These are phyloP conservation scores for Candoia aspera DNA, from an alignment of 2,113 vertebrate genomes.

Conservation along the genomic window DNA sequence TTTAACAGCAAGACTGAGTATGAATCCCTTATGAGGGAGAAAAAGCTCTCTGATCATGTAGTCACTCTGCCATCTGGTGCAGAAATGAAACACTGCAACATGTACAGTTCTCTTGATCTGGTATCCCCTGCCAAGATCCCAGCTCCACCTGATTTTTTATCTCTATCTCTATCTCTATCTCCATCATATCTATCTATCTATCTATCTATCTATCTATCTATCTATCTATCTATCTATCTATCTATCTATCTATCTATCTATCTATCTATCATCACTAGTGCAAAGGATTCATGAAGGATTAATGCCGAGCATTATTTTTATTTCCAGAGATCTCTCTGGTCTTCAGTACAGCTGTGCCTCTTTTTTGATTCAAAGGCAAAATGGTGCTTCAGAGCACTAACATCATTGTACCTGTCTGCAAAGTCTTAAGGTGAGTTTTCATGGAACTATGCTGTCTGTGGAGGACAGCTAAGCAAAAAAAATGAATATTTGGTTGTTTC, in stretches of 20 bases:
- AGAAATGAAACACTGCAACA: neutral
- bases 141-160: neutral
- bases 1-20: neutral
- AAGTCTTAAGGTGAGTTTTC: neutral
- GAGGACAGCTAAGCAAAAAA: too few relatives aligned
- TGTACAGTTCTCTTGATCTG: neutral
- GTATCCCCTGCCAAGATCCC: neutral
- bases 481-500: too few relatives aligned
- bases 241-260: neutral
- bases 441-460: too few relatives aligned
- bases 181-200: neutral
- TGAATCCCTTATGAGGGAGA: neutral
- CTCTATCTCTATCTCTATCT: too few relatives aligned
- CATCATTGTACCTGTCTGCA: neutral
- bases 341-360: neutral
- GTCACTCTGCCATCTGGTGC: conserved; percentile 29
- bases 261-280: neutral
- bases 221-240: too few relatives aligned
- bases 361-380: neutral
- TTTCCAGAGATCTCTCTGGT: neutral
- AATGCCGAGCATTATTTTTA: neutral
- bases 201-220: neutral
- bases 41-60: neutral
- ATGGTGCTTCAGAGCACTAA: too few relatives aligned
- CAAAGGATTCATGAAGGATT: neutral